Percentiles rank a stretch among this genome's conserved stretches.
These are phyloP conservation scores for Ichneumoninae sp. DNA, from an alignment of 2,888 invertebrate species.

Conservation along the genomic window DNA sequence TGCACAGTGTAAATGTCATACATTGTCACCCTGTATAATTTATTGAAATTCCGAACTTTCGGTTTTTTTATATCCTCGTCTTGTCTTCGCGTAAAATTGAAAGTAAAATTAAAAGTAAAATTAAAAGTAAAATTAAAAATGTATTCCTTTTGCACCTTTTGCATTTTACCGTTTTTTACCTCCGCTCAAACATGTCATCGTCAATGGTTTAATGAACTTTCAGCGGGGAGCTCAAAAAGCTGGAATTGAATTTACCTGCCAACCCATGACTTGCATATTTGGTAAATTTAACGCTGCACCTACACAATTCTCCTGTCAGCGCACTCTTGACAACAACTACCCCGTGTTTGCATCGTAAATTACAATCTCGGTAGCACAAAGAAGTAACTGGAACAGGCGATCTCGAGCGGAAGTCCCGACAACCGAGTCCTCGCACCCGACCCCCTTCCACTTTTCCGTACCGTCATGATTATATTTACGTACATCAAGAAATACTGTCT, in stretches of 20 bases:
- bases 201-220: background rate
- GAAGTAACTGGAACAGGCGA: constrained; percentile 20
- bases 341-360: constrained; percentile 44
- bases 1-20: background rate
- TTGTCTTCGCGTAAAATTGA: no score
- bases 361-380: constrained; percentile 41
- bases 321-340: constrained; percentile 3
- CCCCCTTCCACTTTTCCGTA: constrained; percentile 26
- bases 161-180: background rate
- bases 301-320: constrained; percentile 12
- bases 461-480: constrained; percentile 48
- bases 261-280: background rate
- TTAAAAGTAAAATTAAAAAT: background rate
- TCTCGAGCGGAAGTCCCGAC: background rate
- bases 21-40: background rate
- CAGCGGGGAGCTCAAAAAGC: background rate
- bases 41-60: background rate
- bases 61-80: no score
- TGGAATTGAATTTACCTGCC: background rate
- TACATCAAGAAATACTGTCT: constrained; percentile 6
- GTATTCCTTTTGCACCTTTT: no score
- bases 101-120: no score
- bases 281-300: constrained; percentile 16
- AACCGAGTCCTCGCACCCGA: constrained; percentile 17
- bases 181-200: background rate